Base-by-base conservation (phyloP, 2,888 invertebrate species). In the Rugalucina vietnamica region DNA sequence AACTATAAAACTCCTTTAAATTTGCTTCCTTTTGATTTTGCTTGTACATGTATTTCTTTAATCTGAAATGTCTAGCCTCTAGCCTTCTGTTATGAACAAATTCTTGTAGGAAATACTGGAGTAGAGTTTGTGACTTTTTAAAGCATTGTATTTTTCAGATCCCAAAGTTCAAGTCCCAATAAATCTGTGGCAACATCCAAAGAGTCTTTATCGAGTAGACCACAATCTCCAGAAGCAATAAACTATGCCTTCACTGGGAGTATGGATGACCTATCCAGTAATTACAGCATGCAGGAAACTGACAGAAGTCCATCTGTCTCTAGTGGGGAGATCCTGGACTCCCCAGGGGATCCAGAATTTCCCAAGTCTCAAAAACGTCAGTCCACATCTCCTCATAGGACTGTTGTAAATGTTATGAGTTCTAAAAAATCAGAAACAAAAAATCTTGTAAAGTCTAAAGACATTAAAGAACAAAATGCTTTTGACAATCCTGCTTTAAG, bases 401-500 rank as follows among this genome's bases (percentile, higher is more conserved):
- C 36, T 36, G 49, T 84, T 60, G 57, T 84, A 8, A 72, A 29
- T 34, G 32, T 34, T n/a, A 57, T 81, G n/a, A 34, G 50, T 2
- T 71, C 83, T 12, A 84, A 79, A 57, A 81, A 82, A 39, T 57
- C 74, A 14, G 74, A 78, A 34, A 43, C 70, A 24, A 57, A 81
- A 36, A 74, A 70, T 36, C 74, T 87, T 8, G 85, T 88, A 1
- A 54, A 57, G 0, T 50, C 73, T 8, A 82, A 80, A 57, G 82
- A 86, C 14, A 1, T 65, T 12, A 85, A 85, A 29, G 87, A 89
- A 72, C 60, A 85, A 34, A 82, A 89, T 81, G 92, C 89, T 0
- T 93, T 92, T 88, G 90, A 91, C 81, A 92, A 92, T 81, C 92
- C 90, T 54, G 88, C 79, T 10, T 43, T 91, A 75, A 87, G 85